phyloP scores from a whole-genome alignment of 2,888 invertebrate genomes.

The Ennomos fuscantarius region DNA sequence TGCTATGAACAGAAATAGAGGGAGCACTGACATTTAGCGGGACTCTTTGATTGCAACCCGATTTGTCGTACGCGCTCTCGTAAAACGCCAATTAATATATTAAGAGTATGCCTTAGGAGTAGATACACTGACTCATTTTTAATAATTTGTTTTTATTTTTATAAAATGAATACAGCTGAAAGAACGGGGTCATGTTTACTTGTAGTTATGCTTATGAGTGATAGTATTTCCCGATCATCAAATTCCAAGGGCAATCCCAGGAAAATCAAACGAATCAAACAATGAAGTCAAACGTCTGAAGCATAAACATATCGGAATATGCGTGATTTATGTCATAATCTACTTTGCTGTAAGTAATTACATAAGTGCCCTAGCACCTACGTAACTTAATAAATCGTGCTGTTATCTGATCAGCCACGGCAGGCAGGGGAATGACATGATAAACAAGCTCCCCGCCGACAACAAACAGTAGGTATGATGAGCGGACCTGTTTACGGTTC shows the following conservation, averaged over 20 bases:
- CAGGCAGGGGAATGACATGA: conserved; percentile 54
- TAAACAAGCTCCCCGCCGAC: conserved; percentile 53
- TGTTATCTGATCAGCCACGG: conserved; percentile 53
- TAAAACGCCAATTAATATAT: conserved; percentile 45
- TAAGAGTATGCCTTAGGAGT: too few relatives aligned
- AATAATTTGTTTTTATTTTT: too few relatives aligned
- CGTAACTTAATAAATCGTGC: conserved; percentile 49
- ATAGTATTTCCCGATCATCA: neutral
- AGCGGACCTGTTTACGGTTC: conserved; percentile 68
- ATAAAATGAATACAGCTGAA: too few relatives aligned
- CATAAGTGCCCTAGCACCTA: conserved; percentile 30
- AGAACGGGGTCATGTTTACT: too few relatives aligned
- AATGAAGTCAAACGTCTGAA: conserved; percentile 11
- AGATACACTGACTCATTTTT: too few relatives aligned
- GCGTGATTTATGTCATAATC: conserved; percentile 25
- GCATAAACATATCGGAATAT: conserved; percentile 11
- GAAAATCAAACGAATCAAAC: conserved; percentile 1
- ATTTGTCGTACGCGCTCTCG: conserved; percentile 66
- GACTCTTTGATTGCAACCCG: conserved; percentile 69
- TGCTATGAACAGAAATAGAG: conserved; percentile 76
- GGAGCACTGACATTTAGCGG: conserved; percentile 78
- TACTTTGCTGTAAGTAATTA: conserved; percentile 21
- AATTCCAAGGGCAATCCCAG: conserved; percentile 9
- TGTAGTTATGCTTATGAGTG: too few relatives aligned
- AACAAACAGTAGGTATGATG: conserved; percentile 59